phyloP scores from a whole-genome alignment of 1,140 invertebrate genomes.

The Araneus ventricosus region DNA sequence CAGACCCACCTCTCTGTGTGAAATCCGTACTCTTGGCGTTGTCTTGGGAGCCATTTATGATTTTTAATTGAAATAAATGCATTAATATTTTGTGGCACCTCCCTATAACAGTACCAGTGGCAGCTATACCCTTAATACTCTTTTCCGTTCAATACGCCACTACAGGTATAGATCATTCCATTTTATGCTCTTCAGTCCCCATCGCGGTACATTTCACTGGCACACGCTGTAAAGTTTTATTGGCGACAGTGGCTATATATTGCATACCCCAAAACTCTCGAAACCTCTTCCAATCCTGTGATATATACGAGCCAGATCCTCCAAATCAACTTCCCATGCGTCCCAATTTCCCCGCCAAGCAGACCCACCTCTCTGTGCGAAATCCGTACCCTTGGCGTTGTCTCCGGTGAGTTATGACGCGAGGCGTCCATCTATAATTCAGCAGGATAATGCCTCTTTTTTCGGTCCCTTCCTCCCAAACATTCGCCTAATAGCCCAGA shows the following conservation, averaged over 20 bases:
- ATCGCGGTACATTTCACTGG: too few species aligned
- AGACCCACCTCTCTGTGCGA: neutral
- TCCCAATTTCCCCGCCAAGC: neutral
- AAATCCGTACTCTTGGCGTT: neutral
- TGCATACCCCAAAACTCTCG: neutral
- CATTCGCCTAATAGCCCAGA: constrained; percentile 35
- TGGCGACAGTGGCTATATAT: too few species aligned
- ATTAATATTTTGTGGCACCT: too few species aligned
- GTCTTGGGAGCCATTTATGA: neutral
- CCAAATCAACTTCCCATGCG: neutral
- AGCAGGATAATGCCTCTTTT: neutral
- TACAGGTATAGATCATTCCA: too few species aligned
- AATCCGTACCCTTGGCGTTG: neutral
- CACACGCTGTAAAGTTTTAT: too few species aligned
- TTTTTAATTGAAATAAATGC: too few species aligned
- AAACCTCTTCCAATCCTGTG: neutral
- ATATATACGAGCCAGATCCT: neutral
- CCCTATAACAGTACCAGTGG: too few species aligned
- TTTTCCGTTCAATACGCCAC: too few species aligned
- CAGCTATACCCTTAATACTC: too few species aligned
- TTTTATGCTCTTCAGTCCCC: too few species aligned
- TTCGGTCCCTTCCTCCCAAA: neutral
- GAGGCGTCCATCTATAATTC: constrained; percentile 56
- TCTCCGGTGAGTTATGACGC: neutral
- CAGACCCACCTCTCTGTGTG: neutral